A percentile compares a stretch with the other conserved stretches of the same genome.
Conservation (phyloP, 1,140 invertebrate genomes). For the Acromyrmex charruanus region DNA sequence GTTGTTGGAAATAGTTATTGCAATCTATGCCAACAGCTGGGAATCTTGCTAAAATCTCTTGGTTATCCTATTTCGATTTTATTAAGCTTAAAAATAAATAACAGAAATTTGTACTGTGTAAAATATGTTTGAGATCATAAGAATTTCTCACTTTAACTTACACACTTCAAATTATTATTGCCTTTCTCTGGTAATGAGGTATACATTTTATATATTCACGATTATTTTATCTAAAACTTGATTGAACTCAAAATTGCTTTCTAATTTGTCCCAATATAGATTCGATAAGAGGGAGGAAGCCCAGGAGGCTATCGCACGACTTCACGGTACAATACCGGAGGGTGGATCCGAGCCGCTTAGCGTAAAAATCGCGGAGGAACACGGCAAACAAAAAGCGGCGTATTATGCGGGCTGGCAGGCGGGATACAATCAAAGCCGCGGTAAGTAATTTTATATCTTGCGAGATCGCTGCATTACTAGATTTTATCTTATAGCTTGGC, state of each 20-base stretch:
- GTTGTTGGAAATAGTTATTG: constrained; percentile 64
- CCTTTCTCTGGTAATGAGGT: background rate
- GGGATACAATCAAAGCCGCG: constrained; percentile 87
- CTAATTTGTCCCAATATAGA: constrained; percentile 30
- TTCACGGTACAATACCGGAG: constrained; percentile 95
- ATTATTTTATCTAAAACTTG: background rate
- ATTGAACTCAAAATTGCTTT: background rate
- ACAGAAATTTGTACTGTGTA: background rate
- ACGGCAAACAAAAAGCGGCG: constrained; percentile 95
- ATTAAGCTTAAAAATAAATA: background rate
- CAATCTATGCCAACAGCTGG: constrained; percentile 58
- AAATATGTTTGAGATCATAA: background rate
- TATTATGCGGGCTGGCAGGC: constrained; percentile 89
- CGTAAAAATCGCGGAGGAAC: constrained; percentile 97
- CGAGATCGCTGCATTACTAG: constrained; percentile 52
- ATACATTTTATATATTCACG: background rate
- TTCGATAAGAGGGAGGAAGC: constrained; percentile 94
- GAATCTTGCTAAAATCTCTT: background rate
- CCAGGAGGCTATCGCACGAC: constrained; percentile 93
- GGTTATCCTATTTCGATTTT: background rate
- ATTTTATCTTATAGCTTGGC: constrained; percentile 61
- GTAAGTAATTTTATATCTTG: constrained; percentile 79
- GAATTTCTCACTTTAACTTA: background rate
- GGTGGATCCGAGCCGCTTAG: constrained; percentile 93
- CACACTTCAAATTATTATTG: background rate